A percentile compares a stretch with the other conserved stretches of the same genome.
Evolutionary conservation across 2,888 invertebrate species (phyloP).

Genomic region (Amblyjoppa proteus): DNA sequence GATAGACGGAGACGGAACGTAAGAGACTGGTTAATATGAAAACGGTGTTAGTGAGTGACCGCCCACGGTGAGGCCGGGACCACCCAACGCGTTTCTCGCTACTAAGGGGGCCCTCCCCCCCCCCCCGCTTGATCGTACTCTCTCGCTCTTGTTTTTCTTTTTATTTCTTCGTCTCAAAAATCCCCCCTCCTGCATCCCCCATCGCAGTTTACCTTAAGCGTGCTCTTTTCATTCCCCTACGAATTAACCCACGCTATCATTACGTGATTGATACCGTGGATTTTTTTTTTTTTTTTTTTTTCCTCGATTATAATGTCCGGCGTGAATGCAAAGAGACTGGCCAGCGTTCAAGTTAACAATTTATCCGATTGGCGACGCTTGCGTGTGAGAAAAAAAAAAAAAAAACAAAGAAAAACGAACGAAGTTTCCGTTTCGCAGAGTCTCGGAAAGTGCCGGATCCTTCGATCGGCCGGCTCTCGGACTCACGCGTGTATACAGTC

Average conservation of each 20-base stretch:
- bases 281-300: background rate
- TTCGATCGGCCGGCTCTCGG: background rate
- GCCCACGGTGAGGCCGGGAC: slow-evolving; percentile 82
- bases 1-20: slow-evolving; percentile 63
- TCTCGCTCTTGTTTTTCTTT: slow-evolving; percentile 27
- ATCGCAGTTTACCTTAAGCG: slow-evolving; percentile 81
- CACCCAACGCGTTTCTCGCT: slow-evolving; percentile 82
- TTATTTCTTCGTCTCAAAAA: slow-evolving; percentile 33
- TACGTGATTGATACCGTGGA: slow-evolving; percentile 14
- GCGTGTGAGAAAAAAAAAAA: background rate
- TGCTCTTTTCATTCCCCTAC: slow-evolving; percentile 39
- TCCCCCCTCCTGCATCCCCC: slow-evolving; percentile 57
- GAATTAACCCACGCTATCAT: slow-evolving; percentile 15
- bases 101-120: slow-evolving; percentile 73
- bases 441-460: background rate
- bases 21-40: slow-evolving; percentile 79
- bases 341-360: background rate
- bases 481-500: background rate
- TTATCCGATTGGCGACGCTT: background rate
- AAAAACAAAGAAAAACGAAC: background rate
- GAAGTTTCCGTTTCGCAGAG: background rate
- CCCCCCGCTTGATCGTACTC: slow-evolving; percentile 71
- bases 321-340: background rate
- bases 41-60: slow-evolving; percentile 83
- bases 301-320: background rate